Conservation (phyloP, 2,888 invertebrate genomes). For the Congeria kusceri region DNA sequence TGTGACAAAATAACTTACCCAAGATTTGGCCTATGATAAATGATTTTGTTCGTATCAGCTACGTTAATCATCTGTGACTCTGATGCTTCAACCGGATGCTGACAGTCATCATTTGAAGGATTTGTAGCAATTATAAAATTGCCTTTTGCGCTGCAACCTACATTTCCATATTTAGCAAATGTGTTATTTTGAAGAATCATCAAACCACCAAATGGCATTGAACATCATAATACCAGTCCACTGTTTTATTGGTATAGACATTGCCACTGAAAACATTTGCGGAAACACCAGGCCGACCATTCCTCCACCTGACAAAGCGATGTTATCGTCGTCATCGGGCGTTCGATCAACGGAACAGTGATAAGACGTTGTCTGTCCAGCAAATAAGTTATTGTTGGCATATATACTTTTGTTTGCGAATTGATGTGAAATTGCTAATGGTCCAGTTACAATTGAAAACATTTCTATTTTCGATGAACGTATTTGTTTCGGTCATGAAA, state of each 20-base stretch:
- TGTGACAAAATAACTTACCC: slow-evolving; percentile 44
- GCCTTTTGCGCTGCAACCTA: slow-evolving; percentile 26
- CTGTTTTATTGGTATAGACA: slow-evolving; percentile 77
- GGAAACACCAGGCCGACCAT: slow-evolving; percentile 74
- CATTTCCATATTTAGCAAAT: slow-evolving; percentile 62
- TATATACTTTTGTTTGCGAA: slow-evolving; percentile 63
- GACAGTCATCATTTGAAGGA: slow-evolving; percentile 75
- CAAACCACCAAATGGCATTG: slow-evolving; percentile 69
- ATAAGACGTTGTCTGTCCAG: slow-evolving; percentile 76
- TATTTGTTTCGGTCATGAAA: slow-evolving; percentile 59
- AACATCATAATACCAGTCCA: slow-evolving; percentile 76
- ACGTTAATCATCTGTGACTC: slow-evolving; percentile 20
- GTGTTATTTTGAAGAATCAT: slow-evolving; percentile 60
- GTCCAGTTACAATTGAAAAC: slow-evolving; percentile 73
- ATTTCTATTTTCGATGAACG: slow-evolving; percentile 78
- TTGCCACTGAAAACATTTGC: slow-evolving; percentile 68
- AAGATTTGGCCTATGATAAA: slow-evolving; percentile 45
- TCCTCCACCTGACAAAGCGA: slow-evolving; percentile 52
- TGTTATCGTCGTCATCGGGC: slow-evolving; percentile 62
- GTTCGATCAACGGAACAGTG: slow-evolving; percentile 70
- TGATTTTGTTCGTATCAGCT: slow-evolving; percentile 20
- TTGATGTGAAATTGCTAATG: slow-evolving; percentile 64
- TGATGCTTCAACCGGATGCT: slow-evolving; percentile 65
- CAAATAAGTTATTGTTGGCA: slow-evolving; percentile 71
- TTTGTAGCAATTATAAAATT: slow-evolving; percentile 73